These are phyloP conservation scores for Andricus curvator DNA, from an alignment of 2,888 invertebrate species.

Conservation along the genomic window DNA sequence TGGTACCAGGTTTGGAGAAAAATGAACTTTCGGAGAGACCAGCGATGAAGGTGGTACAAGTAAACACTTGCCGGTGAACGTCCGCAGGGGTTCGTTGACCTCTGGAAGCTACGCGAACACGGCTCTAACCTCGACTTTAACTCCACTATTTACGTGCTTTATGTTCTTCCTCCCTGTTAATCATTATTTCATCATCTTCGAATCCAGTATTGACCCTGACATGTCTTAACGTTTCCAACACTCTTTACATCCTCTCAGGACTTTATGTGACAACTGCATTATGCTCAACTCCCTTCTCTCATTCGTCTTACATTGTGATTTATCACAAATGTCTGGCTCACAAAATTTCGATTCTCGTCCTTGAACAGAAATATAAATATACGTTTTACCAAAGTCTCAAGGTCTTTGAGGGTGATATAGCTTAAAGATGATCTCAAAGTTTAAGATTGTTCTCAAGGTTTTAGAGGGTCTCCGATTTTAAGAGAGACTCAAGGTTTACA, in stretches of 20 bases:
- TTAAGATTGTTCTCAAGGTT: background rate
- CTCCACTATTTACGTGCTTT: background rate
- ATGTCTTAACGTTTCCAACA: background rate
- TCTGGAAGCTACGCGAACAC: constrained; percentile 52
- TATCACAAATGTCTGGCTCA: constrained; percentile 8
- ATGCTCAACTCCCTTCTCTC: background rate
- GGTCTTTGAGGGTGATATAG: background rate
- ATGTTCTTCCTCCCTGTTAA: background rate
- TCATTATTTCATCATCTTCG: constrained; percentile 24
- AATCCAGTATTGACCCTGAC: background rate
- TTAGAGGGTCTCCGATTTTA: background rate
- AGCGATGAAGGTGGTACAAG: constrained; percentile 50
- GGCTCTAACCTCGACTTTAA: constrained; percentile 24
- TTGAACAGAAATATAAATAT: background rate
- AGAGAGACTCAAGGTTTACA: background rate
- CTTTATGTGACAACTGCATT: constrained; percentile 36
- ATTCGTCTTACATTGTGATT: background rate
- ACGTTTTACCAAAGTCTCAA: constrained; percentile 2
- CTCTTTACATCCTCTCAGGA: background rate
- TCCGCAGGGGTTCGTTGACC: constrained; percentile 75
- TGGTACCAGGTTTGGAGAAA: constrained; percentile 28
- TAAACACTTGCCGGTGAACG: constrained; percentile 74
- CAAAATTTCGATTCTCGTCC: constrained; percentile 14
- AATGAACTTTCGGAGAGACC: constrained; percentile 22
- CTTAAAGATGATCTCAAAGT: background rate